Evolutionary conservation across 2,797 vertebrate genomes (phyloP).

Genomic region (Sebastes aleutianus): DNA sequence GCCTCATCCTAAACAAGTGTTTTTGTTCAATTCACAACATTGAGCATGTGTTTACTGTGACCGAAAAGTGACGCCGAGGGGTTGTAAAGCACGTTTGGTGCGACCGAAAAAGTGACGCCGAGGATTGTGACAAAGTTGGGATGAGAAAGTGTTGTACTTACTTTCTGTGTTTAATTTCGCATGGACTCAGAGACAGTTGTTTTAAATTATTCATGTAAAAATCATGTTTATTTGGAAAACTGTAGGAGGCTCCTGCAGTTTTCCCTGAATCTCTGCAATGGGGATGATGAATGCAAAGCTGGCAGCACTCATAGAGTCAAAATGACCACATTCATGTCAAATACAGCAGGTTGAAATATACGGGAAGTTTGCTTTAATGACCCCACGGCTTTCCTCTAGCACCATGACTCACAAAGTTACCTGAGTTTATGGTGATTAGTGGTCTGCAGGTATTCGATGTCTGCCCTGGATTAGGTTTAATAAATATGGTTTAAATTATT

Average conservation of each 20-base stretch:
- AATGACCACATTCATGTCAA: not conserved
- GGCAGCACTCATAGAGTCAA: too few relatives aligned
- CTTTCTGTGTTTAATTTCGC: not conserved
- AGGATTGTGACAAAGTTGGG: not conserved
- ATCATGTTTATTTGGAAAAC: not conserved
- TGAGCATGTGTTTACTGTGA: too few relatives aligned
- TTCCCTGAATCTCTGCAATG: too few relatives aligned
- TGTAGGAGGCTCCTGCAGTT: not conserved
- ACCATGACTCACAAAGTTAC: not conserved
- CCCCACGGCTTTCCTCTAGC: not conserved
- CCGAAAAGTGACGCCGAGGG: fast-evolving
- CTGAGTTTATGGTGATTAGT: not conserved
- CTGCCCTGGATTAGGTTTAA: not conserved
- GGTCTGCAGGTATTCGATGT: not conserved
- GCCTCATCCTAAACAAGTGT: too few relatives aligned
- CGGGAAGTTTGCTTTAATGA: not conserved
- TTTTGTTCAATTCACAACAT: too few relatives aligned
- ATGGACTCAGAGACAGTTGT: not conserved
- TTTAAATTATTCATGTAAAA: not conserved
- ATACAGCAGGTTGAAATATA: not conserved
- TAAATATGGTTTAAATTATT: not conserved
- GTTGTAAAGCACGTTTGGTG: not conserved
- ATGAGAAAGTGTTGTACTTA: not conserved
- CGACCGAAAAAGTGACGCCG: too few relatives aligned
- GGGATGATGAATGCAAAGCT: too few relatives aligned